Conservation (phyloP, 2,888 invertebrate species). For the Diplolepis rosae region DNA sequence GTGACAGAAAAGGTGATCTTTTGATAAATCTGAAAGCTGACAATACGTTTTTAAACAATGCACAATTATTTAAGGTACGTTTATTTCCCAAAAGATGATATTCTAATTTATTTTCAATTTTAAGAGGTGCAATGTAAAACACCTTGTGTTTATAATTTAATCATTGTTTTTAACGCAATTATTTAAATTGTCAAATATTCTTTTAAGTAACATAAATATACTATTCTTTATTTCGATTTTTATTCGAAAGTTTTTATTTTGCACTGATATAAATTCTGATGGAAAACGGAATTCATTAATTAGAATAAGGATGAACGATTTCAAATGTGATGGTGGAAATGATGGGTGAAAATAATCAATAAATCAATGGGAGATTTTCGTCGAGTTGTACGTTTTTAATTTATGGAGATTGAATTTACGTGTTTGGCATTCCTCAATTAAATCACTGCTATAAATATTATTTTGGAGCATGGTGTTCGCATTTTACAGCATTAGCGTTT, state of each 20-base stretch:
- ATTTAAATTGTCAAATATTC: no score
- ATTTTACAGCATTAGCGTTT: background rate
- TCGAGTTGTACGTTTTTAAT: background rate
- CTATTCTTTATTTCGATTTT: no score
- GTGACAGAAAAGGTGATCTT: slow-evolving; percentile 23
- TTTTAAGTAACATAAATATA: no score
- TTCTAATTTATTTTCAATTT: no score
- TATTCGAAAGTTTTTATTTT: no score
- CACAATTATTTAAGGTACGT: slow-evolving; percentile 3
- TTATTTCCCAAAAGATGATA: background rate
- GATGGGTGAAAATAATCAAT: background rate
- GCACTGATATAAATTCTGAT: no score
- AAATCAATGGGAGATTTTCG: background rate
- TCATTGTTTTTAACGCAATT: no score
- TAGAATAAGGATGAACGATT: background rate
- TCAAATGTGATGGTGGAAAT: no score
- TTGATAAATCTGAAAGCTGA: slow-evolving; percentile 3
- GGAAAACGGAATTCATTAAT: background rate
- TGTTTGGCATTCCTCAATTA: background rate
- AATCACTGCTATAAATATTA: background rate
- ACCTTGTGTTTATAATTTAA: no score
- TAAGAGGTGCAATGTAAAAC: no score
- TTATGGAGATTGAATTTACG: background rate
- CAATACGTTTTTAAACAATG: background rate
- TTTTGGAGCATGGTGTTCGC: background rate